Base-by-base conservation (phyloP, 2,113 vertebrate genomes). In the Antechinus flavipes region DNA sequence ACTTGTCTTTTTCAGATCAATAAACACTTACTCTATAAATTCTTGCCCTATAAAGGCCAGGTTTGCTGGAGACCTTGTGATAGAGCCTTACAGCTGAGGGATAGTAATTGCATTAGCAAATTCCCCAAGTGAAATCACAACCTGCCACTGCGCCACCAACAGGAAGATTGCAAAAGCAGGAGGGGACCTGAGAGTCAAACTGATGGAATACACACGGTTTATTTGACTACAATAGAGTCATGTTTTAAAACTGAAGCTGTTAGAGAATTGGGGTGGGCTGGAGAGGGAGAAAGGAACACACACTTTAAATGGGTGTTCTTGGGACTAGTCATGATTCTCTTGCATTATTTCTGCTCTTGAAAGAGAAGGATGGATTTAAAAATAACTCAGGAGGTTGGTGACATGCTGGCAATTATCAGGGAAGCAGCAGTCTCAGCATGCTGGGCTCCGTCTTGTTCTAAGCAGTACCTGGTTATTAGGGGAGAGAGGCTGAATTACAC, bases 271-370 rank as follows among this genome's bases (percentile, higher is more conserved):
- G n/a, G 16, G 35, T 35, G n/a, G 5, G n/a, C 0, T 23, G 30
- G 27, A 5, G 30, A 14, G 61, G 6, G 68, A n/a, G 42, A 1
- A 42, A 19, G 68, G 19, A 42, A 42, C 42, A 30, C 49, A 61
- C 19, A 92, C 47, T 92, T 46, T 61, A 47, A 49, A 12, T 42
- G 30, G 27, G 42, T 49, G 56, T 46, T 47, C 47, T 92, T 47
- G 14, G 54, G 58, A 93, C 16, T 56, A 96, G 94, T 25, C 8
- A 96, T 42, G 95, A 96, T 50, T 94, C 94, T 22, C 68, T 92
- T 91, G 91, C 96, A 97, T 93, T 89, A 95, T 61, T 97, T 97
- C 1, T 96, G 94, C 93, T 52, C 50, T 95, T n/a, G 50, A 97
- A 96, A 96, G 95, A 10, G 94, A 90, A 96, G 54, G 3, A 96